These are phyloP conservation scores for Lipophrys pholis DNA, from an alignment of 2,113 vertebrate species.

Conservation along the genomic window DNA sequence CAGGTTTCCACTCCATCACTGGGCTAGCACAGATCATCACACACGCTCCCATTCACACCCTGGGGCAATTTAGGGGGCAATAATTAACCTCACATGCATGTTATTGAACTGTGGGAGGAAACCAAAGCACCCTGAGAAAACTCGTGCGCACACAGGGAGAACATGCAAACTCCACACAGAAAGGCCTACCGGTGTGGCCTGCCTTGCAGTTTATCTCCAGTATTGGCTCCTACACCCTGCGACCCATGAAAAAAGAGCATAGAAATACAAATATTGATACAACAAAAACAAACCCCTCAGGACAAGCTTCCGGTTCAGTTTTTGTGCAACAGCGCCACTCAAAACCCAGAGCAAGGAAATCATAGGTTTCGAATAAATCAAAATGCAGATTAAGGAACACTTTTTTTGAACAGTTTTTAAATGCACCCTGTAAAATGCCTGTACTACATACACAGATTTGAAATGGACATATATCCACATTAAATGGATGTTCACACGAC, in stretches of 20 bases:
- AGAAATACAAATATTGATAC: conserved; percentile 12
- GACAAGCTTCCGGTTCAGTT: conserved; percentile 8
- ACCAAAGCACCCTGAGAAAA: too few relatives aligned
- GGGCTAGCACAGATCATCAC: too few relatives aligned
- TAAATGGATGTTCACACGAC: not conserved
- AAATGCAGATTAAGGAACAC: not conserved
- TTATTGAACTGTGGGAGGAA: too few relatives aligned
- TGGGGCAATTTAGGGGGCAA: too few relatives aligned
- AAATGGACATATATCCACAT: conserved; percentile 3
- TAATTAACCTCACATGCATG: too few relatives aligned
- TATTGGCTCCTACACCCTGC: not conserved
- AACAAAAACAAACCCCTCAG: conserved; percentile 1
- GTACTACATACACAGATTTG: not conserved
- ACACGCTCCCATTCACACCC: too few relatives aligned
- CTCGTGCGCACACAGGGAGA: too few relatives aligned
- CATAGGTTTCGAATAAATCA: not conserved
- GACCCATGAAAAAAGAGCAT: conserved; percentile 15
- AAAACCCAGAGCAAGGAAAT: conserved; percentile 15
- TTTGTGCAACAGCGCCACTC: not conserved
- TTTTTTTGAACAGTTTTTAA: not conserved
- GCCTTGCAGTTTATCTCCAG: not conserved
- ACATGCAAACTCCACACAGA: too few relatives aligned
- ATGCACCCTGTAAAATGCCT: not conserved
- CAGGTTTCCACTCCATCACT: too few relatives aligned
- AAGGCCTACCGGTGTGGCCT: too few relatives aligned